Conservation (phyloP, 2,888 invertebrate genomes). For the Amblyjoppa fuscipennis region DNA sequence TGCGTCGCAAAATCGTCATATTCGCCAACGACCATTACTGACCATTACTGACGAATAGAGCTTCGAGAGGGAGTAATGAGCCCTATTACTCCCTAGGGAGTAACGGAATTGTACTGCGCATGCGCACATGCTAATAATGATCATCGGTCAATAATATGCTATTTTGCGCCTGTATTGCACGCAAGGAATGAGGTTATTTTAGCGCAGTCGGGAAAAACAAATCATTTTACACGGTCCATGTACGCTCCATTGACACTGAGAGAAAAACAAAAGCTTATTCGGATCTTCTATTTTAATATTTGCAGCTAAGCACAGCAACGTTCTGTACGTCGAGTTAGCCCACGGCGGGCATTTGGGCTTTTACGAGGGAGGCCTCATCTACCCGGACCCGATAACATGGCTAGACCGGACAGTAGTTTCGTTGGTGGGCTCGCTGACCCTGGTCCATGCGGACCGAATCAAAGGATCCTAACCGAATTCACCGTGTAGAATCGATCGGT, state of each 20-base stretch:
- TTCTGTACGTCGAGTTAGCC: conserved; percentile 92
- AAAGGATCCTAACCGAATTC: conserved; percentile 78
- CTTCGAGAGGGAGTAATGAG: no score
- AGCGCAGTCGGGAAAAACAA: neutral
- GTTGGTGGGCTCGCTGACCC: conserved; percentile 91
- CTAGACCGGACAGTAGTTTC: conserved; percentile 95
- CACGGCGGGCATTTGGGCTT: conserved; percentile 98
- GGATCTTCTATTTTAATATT: conserved; percentile 67
- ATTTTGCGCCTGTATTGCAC: no score
- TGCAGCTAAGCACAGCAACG: conserved; percentile 89
- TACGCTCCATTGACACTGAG: neutral
- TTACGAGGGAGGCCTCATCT: conserved; percentile 95
- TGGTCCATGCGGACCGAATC: conserved; percentile 86
- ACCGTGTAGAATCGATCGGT: conserved; percentile 4
- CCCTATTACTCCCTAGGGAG: no score
- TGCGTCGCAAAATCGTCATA: no score
- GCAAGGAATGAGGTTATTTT: no score
- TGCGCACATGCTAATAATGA: no score
- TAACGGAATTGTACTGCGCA: no score
- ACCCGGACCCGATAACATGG: conserved; percentile 97
- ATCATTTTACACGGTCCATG: neutral
- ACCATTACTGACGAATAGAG: no score
- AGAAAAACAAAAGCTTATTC: neutral
- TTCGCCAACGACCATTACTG: no score
- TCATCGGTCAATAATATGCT: no score